phyloP scores from a whole-genome alignment of 2,113 vertebrate genomes.

The Tichodroma muraria region DNA sequence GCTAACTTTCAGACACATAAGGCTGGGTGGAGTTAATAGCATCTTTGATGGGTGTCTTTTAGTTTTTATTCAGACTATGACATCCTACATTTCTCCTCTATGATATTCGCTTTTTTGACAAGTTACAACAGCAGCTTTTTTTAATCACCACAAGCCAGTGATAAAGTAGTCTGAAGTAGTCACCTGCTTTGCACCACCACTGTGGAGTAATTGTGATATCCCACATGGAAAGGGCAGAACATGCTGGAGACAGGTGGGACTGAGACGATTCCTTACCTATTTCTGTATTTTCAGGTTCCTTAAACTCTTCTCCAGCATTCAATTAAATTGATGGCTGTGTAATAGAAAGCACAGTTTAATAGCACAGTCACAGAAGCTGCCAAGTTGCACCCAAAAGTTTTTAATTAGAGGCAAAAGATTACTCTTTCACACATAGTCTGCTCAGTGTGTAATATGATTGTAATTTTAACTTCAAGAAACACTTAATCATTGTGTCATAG shows the following conservation, averaged over 20 bases:
- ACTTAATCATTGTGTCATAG: not conserved
- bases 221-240: not conserved
- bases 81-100: not conserved
- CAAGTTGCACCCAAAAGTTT: not conserved
- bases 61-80: not conserved
- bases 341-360: not conserved
- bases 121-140: not conserved
- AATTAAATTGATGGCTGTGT: not conserved
- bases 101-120: not conserved
- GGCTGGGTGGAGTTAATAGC: not conserved
- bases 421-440: not conserved
- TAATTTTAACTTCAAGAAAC: not conserved
- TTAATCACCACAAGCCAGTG: not conserved
- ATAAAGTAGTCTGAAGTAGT: not conserved
- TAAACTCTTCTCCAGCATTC: not conserved
- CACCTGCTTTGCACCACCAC: not conserved
- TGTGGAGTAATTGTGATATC: not conserved
- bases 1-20: not conserved
- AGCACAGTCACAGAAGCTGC: not conserved
- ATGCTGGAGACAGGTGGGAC: not conserved
- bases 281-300: not conserved
- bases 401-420: not conserved
- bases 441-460: not conserved
- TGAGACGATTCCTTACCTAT: accelerated
- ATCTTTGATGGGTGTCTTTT: not conserved